Base-by-base conservation (phyloP, 2,797 vertebrate species). In the Neosilurus mollespiculum region DNA sequence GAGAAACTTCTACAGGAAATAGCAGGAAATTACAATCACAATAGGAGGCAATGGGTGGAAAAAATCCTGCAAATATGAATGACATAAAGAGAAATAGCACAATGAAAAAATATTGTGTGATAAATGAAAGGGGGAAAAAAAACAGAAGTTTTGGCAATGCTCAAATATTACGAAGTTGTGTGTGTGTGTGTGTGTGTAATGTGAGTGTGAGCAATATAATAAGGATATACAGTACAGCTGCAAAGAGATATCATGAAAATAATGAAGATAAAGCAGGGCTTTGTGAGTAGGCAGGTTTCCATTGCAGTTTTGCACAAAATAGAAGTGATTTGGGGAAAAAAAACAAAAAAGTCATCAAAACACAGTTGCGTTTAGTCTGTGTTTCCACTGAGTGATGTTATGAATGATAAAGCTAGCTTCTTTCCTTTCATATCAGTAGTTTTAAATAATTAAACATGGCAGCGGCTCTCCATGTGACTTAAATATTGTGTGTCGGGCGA, bases 191-290 rank as follows among this genome's bases (percentile, higher is more conserved):
- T 56, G 49, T 70, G 67, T 69, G 34, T n/a, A 2, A 37, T 61
- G 56, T 61, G 9, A n/a, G 37, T 26, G 58, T 62, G 34, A 62
- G 22, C 20, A 24, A 24, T 16, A 49, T n/a, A 62, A 49, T 61
- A 78, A 78, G 22, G 62, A 79, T 34, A 80, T 34, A 69, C 37
- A 43, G 43, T 43, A 43, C 69, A 56, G 12, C 22, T 43, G 11
- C 49, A 80, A 66, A 56, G 22, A 78, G 78, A 53, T 26, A 65
- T 26, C 62, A 67, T 5, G n/a, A 6, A 53, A 79, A 79, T 65
- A 79, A 30, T 51, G 9, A n/a, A n/a, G 43, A 66, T 26, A 26
- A 43, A 66, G 24, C n/a, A 61, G 37, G 4, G 16, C 4, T 79
- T 43, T 53, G 37, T 30, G 49, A 15, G 43, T 43, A 43, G 43